Conservation (phyloP, 1,140 invertebrate species). For the Trichonephila clavipes region DNA sequence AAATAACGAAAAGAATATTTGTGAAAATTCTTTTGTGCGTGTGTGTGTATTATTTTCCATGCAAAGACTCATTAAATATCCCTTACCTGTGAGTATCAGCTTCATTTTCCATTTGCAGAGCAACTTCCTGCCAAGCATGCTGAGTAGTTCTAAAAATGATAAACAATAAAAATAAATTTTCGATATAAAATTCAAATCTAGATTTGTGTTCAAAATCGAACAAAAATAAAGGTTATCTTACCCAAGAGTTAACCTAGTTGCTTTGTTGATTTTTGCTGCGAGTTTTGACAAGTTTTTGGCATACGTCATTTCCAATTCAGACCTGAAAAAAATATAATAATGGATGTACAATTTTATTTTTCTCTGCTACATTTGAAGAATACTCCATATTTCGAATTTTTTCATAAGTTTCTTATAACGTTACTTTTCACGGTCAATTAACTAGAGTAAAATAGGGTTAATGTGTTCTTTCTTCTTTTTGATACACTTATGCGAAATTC, state of each 20-base stretch:
- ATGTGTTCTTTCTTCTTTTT: too few species aligned
- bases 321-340: constrained; percentile 83
- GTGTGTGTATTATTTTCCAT: too few species aligned
- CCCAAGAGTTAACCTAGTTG: constrained; percentile 87
- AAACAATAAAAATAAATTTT: neutral
- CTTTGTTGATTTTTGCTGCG: constrained; percentile 91
- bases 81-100: constrained; percentile 90
- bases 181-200: neutral
- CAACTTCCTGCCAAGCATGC: constrained; percentile 93
- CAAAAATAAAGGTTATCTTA: constrained; percentile 76
- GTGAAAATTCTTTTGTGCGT: too few species aligned
- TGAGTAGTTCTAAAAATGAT: constrained; percentile 85
- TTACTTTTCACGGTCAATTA: too few species aligned
- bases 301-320: constrained; percentile 93
- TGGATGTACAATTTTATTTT: too few species aligned
- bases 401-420: too few species aligned
- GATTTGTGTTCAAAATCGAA: neutral
- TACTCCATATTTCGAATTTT: too few species aligned
- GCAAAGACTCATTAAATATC: neutral
- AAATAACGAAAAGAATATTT: too few species aligned
- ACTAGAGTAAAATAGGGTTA: too few species aligned
- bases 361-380: too few species aligned
- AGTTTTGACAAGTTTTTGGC: constrained; percentile 94
- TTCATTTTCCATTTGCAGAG: constrained; percentile 93
- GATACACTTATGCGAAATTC: too few species aligned